A percentile compares a stretch with the other conserved stretches of the same genome.
These are phyloP conservation scores for Amphimallon solstitiale DNA, from an alignment of 2,888 invertebrate genomes.

Conservation along the genomic window DNA sequence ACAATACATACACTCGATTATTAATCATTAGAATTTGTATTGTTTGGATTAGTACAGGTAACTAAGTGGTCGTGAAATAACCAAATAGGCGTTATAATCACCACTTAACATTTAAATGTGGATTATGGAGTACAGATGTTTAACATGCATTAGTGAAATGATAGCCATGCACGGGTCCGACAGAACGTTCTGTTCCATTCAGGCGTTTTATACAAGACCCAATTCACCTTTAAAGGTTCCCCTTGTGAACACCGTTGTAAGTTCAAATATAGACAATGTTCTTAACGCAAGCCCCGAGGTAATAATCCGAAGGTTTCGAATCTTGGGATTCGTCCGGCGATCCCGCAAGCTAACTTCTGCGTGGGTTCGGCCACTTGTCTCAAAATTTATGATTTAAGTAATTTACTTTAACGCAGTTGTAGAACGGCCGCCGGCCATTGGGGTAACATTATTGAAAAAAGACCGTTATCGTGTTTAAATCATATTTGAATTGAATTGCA, in stretches of 20 bases:
- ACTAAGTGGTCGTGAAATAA: neutral
- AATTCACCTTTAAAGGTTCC: conserved; percentile 1
- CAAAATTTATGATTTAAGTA: conserved; percentile 11
- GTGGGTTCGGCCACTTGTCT: neutral
- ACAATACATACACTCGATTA: too few species aligned
- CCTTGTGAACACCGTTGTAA: neutral
- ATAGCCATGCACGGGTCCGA: neutral
- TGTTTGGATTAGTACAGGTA: too few species aligned
- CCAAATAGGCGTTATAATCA: neutral
- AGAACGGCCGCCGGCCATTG: neutral
- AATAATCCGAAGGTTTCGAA: conserved; percentile 6
- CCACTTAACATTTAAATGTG: neutral
- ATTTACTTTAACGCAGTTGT: neutral
- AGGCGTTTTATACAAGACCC: neutral
- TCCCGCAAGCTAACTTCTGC: neutral
- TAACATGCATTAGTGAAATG: conserved; percentile 5
- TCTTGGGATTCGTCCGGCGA: neutral
- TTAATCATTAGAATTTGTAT: too few species aligned
- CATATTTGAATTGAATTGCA: too few species aligned
- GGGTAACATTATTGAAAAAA: neutral
- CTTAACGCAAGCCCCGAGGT: neutral
- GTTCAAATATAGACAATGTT: conserved; percentile 9
- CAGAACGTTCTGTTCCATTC: neutral
- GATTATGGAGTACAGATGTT: neutral
- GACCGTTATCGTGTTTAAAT: neutral